These are phyloP conservation scores for Lithosia quadra DNA, from an alignment of 2,888 invertebrate genomes.

Conservation along the genomic window DNA sequence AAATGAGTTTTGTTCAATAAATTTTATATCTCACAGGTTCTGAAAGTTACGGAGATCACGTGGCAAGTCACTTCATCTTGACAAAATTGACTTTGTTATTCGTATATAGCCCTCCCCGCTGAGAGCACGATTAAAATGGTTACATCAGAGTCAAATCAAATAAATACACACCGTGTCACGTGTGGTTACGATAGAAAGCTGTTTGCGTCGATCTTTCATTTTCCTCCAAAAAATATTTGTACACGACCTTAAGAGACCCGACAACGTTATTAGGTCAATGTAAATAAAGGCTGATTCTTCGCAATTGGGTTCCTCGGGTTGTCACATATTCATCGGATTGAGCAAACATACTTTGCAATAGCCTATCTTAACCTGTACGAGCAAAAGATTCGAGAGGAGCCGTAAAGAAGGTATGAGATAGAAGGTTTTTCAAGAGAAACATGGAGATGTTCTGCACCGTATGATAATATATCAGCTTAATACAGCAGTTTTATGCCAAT, in stretches of 20 bases:
- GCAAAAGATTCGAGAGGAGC: not conserved
- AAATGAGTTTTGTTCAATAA: not conserved
- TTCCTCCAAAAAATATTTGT: conserved; percentile 62
- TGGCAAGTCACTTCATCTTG: not conserved
- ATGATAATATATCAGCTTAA: conserved; percentile 2
- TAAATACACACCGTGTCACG: not conserved
- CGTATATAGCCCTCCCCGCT: not conserved
- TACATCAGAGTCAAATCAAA: not conserved
- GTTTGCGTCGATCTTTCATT: conserved; percentile 13
- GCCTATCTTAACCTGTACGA: not conserved
- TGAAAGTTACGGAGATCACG: not conserved
- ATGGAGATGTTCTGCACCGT: not conserved
- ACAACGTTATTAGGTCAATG: conserved; percentile 68
- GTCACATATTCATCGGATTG: conserved; percentile 56
- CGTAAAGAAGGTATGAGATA: not conserved
- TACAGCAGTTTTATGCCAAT: not conserved
- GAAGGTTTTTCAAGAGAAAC: not conserved
- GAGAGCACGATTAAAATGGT: not conserved
- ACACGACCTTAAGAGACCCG: conserved; percentile 51
- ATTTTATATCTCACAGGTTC: not conserved
- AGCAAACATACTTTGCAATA: conserved; percentile 42
- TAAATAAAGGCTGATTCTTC: conserved; percentile 68
- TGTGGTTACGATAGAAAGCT: not conserved
- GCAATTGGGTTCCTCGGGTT: conserved; percentile 59
- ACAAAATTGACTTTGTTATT: not conserved